A percentile compares a stretch with the other conserved stretches of the same genome.
These are phyloP conservation scores for Pseudochromis fuscus DNA, from an alignment of 2,797 vertebrate species.

Conservation along the genomic window DNA sequence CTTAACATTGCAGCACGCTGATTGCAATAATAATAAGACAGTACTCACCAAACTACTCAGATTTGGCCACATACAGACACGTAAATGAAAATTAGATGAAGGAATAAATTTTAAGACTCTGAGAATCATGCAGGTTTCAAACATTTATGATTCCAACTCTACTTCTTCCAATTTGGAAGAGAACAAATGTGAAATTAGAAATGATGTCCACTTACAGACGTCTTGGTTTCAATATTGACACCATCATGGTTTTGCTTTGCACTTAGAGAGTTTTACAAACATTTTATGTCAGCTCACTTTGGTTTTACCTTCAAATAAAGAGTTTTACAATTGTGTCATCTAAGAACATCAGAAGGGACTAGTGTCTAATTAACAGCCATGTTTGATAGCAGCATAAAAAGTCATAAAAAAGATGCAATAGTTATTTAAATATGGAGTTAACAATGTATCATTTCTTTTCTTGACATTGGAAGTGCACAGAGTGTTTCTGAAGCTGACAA, in stretches of 20 bases:
- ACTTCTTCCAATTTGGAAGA: too few relatives aligned
- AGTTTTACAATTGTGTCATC: too few relatives aligned
- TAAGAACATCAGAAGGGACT: too few relatives aligned
- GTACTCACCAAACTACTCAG: too few relatives aligned
- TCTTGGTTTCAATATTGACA: neutral
- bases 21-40: too few relatives aligned
- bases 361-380: too few relatives aligned
- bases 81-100: neutral
- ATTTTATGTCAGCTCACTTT: neutral
- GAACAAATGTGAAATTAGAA: neutral
- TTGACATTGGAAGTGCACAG: neutral
- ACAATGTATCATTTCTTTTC: neutral
- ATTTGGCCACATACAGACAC: neutral
- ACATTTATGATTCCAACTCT: too few relatives aligned
- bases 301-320: neutral
- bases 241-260: neutral
- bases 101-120: neutral
- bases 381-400: too few relatives aligned
- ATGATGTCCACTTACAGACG: neutral
- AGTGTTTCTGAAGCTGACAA: neutral
- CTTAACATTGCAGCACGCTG: neutral
- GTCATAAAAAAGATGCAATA: too few relatives aligned
- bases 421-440: too few relatives aligned
- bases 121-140: neutral
- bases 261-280: too few relatives aligned